Base-by-base conservation (phyloP, 2,797 vertebrate species). In the Rhinoraja longicauda region DNA sequence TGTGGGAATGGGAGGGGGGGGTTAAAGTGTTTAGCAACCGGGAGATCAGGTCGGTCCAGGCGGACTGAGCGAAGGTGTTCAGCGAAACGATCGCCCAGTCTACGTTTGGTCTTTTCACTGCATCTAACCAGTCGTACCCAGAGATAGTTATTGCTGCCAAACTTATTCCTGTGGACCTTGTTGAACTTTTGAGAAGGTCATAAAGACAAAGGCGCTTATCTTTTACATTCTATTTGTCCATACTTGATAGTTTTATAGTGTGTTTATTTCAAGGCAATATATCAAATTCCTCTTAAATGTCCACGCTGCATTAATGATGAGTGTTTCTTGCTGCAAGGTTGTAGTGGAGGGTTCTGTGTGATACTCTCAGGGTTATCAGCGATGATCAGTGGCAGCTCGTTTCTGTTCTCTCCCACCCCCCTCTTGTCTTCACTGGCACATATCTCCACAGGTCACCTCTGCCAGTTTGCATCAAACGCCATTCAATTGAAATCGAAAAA, bases 181-280 rank as follows among this genome's bases (percentile, higher is more conserved):
- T n/a, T 88, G 84, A 88, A 88, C 84, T 88, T 84, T 36, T 21
- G 13, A 67, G 90, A 92, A 75, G 70, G 90, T 75, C 70, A 75
- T 75, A 57, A 73, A 92, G 75, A 92, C 90, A 92, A 73, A 92
- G 26, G 24, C 17, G 70, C 70, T 92, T 92, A 92, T 92, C 90
- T 75, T 92, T 92, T 75, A 92, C 67, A 92, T 92, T 92, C 67
- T 72, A 45, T 72, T 75, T 75, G 90, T 92, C 75, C 70, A 29
- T 75, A 75, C 90, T 75, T 92, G 90, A 92, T 92, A 92, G 90
- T 92, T 92, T 92, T 92, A 92, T 53, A 73, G 90, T 92, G 70
- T 92, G 90, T 92, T 92, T 92, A 92, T 92, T 92, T 57, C 90
- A 75, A 92, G 90, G 90, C 90, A 92, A 92, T 92, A 92, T 92